Evolutionary conservation across 2,888 invertebrate species (phyloP).

Genomic region (Galerucella pusilla): DNA sequence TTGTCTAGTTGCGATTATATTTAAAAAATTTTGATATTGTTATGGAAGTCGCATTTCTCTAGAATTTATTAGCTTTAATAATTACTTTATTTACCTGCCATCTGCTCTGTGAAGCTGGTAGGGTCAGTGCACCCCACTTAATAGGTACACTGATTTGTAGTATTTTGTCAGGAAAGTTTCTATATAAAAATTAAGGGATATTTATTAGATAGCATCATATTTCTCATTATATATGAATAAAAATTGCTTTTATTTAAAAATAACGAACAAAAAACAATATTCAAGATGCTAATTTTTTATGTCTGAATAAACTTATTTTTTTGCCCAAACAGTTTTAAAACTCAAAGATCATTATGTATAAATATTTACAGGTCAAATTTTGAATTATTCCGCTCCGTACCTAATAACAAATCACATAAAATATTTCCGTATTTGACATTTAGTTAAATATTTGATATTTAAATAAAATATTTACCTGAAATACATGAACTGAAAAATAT

Average conservation of each 20-base stretch:
- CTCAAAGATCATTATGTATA: constrained; percentile 2
- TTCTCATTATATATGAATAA: background rate
- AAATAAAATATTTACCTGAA: background rate
- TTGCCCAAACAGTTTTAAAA: constrained; percentile 7
- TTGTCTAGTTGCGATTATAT: too few relatives aligned
- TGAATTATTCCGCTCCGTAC: background rate
- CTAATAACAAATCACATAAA: background rate
- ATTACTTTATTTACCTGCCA: background rate
- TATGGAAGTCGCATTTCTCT: background rate
- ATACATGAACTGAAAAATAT: background rate
- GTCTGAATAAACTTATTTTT: too few relatives aligned
- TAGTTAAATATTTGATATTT: background rate
- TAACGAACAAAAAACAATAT: too few relatives aligned
- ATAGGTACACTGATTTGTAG: constrained; percentile 4
- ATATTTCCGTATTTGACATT: background rate
- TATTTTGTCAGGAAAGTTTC: background rate
- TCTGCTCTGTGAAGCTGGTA: background rate
- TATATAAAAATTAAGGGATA: background rate
- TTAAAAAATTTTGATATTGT: too few relatives aligned
- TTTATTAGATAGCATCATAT: background rate
- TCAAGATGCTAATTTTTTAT: too few relatives aligned
- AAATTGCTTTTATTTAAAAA: too few relatives aligned
- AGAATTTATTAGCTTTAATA: background rate
- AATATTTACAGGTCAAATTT: constrained; percentile 28
- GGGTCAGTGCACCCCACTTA: constrained; percentile 6